These are phyloP conservation scores for Crypturellus tataupa DNA, from an alignment of 2,797 vertebrate species.

Conservation along the genomic window DNA sequence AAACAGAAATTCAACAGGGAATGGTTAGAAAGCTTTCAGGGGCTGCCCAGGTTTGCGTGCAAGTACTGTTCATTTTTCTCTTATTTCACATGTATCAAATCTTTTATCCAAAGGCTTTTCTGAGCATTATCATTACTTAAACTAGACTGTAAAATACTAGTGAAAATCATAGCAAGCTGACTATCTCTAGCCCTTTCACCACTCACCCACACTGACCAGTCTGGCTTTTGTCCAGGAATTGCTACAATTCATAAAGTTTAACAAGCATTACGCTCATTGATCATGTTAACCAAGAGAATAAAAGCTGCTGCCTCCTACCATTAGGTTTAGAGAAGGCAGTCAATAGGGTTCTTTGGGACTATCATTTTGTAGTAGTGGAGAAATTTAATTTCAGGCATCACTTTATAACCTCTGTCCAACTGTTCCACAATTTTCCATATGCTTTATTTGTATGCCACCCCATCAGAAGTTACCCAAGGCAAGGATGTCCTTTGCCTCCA, in stretches of 20 bases:
- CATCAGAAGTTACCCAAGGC: slow-evolving; percentile 40
- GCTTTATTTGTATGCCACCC: slow-evolving; percentile 58
- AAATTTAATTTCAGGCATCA: slow-evolving; percentile 63
- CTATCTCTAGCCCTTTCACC: not conserved
- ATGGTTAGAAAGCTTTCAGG: not conserved
- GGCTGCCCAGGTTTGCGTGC: not conserved
- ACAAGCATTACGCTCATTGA: slow-evolving; percentile 71
- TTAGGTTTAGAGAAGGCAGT: slow-evolving; percentile 58
- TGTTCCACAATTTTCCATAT: slow-evolving; percentile 71
- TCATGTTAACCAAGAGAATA: slow-evolving; percentile 64
- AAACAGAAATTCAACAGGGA: not conserved
- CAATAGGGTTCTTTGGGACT: slow-evolving; percentile 68
- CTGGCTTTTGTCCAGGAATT: slow-evolving; percentile 56
- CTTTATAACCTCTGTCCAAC: slow-evolving; percentile 70
- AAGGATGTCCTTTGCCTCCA: slow-evolving; percentile 52
- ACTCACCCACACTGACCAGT: slow-evolving; percentile 4
- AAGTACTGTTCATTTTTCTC: not conserved
- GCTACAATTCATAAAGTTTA: slow-evolving; percentile 68
- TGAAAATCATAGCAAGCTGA: not conserved
- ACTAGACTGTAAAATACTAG: not conserved
- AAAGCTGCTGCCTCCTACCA: slow-evolving; percentile 56
- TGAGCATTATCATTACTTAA: not conserved
- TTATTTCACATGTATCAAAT: not conserved
- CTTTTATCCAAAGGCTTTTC: not conserved
- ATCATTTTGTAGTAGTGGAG: slow-evolving; percentile 55